phyloP scores from a whole-genome alignment of 2,888 invertebrate species.

The Atrina japonica region DNA sequence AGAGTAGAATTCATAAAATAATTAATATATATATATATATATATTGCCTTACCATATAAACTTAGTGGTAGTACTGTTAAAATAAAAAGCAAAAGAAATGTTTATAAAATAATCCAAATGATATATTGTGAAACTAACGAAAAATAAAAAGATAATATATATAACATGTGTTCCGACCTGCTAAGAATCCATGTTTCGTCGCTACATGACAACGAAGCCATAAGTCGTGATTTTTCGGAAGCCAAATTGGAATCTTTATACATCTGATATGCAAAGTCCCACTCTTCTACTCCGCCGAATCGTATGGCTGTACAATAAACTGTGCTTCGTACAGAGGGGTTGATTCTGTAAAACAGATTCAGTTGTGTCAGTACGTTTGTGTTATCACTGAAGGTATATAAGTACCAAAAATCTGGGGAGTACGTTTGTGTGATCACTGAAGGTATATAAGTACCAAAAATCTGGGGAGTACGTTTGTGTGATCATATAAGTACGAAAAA shows the following conservation, averaged over 20 bases:
- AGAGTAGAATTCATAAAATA: too few species aligned
- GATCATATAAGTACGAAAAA: not conserved
- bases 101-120: too few species aligned
- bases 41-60: too few species aligned
- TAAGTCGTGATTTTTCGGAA: constrained; percentile 85
- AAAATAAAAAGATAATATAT: too few species aligned
- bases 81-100: too few species aligned
- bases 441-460: not conserved
- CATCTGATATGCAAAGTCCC: constrained; percentile 88
- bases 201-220: constrained; percentile 87
- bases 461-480: not conserved
- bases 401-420: not conserved
- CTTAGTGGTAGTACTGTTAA: too few species aligned
- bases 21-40: too few species aligned
- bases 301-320: constrained; percentile 88
- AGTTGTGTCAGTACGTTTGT: too few species aligned
- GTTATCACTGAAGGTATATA: not conserved
- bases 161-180: constrained; percentile 64
- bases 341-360: constrained; percentile 86
- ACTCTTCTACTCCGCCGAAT: constrained; percentile 86
- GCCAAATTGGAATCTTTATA: constrained; percentile 86
- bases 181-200: constrained; percentile 84
- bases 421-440: not conserved
- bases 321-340: constrained; percentile 86
- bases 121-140: too few species aligned